Conservation (phyloP, 2,113 vertebrate genomes). For the Podarcis raffonei region DNA sequence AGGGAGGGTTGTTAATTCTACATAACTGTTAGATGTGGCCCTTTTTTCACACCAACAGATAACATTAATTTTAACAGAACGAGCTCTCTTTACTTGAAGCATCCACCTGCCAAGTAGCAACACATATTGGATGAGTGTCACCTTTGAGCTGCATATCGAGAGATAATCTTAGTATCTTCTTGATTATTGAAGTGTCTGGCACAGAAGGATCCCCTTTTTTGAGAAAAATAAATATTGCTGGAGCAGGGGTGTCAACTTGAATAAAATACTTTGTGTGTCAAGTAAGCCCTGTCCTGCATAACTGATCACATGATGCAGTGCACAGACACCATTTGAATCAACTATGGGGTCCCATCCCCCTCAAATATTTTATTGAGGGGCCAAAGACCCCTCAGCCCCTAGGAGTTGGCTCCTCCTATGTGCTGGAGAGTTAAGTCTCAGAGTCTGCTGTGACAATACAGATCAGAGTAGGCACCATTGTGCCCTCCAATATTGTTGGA, state of each 20-base stretch:
- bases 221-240: background rate
- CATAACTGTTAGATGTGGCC: background rate
- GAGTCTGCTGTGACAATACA: background rate
- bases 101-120: background rate
- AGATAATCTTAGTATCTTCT: background rate
- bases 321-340: too few relatives aligned
- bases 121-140: background rate
- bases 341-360: too few relatives aligned
- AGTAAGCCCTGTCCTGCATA: too few relatives aligned
- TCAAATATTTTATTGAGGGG: too few relatives aligned
- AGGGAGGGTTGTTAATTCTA: background rate
- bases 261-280: too few relatives aligned
- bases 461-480: too few relatives aligned
- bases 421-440: background rate
- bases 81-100: background rate
- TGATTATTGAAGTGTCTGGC: background rate
- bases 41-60: background rate
- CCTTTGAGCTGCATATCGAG: background rate
- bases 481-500: background rate
- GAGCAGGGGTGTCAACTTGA: too few relatives aligned
- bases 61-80: background rate
- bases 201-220: background rate
- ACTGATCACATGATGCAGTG: too few relatives aligned
- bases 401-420: too few relatives aligned
- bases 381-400: too few relatives aligned